These are phyloP conservation scores for Siniperca undulata DNA, from an alignment of 2,797 vertebrate species.

Conservation along the genomic window DNA sequence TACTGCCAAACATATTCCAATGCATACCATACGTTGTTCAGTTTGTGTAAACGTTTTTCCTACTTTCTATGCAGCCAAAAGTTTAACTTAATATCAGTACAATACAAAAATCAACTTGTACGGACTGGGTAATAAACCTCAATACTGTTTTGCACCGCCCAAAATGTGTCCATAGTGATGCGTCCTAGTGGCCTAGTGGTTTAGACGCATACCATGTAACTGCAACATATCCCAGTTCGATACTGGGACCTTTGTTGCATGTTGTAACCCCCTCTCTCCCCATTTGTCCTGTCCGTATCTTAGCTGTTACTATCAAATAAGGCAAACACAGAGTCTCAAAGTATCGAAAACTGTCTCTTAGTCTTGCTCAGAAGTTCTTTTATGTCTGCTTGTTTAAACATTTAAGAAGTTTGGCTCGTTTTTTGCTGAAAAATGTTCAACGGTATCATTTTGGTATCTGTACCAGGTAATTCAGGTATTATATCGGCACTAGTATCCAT, in stretches of 20 bases:
- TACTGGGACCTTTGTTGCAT: background rate
- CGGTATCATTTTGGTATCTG: background rate
- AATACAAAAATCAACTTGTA: background rate
- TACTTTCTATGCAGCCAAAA: background rate
- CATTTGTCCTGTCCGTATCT: background rate
- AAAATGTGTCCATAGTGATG: too few relatives aligned
- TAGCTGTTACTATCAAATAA: background rate
- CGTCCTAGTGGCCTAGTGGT: background rate
- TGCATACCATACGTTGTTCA: background rate
- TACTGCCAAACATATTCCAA: background rate
- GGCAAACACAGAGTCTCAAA: background rate
- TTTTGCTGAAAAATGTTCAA: background rate
- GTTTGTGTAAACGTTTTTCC: background rate
- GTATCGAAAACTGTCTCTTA: background rate
- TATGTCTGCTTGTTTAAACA: background rate
- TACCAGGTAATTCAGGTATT: too few relatives aligned
- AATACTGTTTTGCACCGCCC: too few relatives aligned
- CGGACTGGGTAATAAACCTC: too few relatives aligned
- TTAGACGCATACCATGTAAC: too few relatives aligned
- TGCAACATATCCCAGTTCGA: background rate
- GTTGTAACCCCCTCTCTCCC: background rate
- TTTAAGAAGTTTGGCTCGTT: background rate
- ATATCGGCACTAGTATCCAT: background rate
- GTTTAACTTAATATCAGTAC: background rate
- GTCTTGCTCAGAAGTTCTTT: background rate